Evolutionary conservation across 2,888 invertebrate species (phyloP).

Genomic region (Tenthredo notha): DNA sequence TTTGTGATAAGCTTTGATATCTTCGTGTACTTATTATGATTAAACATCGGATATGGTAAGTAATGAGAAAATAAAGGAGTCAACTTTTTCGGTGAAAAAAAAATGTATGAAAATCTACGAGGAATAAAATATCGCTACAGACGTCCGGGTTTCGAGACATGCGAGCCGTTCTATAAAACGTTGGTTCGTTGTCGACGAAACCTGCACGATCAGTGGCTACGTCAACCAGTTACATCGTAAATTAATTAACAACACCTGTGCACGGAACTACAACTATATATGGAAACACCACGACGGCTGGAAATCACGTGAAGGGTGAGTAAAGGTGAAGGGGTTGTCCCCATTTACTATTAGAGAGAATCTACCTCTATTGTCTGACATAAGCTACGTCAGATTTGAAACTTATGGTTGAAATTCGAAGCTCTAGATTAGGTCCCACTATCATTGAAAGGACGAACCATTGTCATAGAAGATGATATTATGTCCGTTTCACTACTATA

Average conservation of each 20-base stretch:
- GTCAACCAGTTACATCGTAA: conserved; percentile 40
- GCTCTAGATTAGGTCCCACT: conserved; percentile 12
- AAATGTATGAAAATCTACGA: conserved; percentile 4
- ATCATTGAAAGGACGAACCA: neutral
- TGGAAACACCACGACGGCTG: neutral
- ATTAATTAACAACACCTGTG: conserved; percentile 43
- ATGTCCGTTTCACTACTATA: neutral
- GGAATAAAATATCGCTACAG: conserved; percentile 69
- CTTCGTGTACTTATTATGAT: neutral
- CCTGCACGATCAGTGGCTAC: conserved; percentile 91
- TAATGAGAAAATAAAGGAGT: neutral
- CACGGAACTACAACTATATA: neutral
- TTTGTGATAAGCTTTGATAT: neutral
- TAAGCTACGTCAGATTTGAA: conserved; percentile 28
- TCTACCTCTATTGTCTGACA: neutral
- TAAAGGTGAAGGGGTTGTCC: too few relatives aligned
- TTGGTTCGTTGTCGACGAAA: conserved; percentile 97
- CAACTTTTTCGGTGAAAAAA: neutral
- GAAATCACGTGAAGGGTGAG: neutral
- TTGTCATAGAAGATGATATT: conserved; percentile 19
- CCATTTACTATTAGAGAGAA: neutral
- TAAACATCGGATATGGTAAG: neutral
- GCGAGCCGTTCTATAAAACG: conserved; percentile 85
- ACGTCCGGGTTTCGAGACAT: conserved; percentile 91
- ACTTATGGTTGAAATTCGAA: conserved; percentile 12